A percentile compares a stretch with the other conserved stretches of the same genome.
phyloP scores from a whole-genome alignment of 2,888 invertebrate genomes.

The Laothoe populi region DNA sequence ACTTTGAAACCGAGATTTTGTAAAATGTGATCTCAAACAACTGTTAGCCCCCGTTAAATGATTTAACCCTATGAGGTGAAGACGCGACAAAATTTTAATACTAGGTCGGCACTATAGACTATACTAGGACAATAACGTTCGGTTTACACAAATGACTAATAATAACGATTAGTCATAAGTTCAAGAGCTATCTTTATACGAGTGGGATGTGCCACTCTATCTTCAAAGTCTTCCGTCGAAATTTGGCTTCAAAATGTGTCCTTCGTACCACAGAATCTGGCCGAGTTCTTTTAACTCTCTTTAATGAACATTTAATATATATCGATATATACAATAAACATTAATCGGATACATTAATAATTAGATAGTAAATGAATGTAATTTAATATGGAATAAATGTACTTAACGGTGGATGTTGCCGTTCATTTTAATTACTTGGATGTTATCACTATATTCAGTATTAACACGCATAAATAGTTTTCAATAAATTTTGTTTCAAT shows the following conservation, averaged over 20 bases:
- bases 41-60: constrained; percentile 12
- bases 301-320: constrained; percentile 47
- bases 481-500: constrained; percentile 66
- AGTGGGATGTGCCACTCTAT: constrained; percentile 45
- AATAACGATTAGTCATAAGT: constrained; percentile 41
- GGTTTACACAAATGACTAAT: constrained; percentile 59
- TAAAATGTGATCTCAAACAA: constrained; percentile 13
- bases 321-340: constrained; percentile 40
- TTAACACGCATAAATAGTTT: constrained; percentile 79
- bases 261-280: constrained; percentile 46
- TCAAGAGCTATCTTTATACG: constrained; percentile 44
- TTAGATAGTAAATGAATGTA: constrained; percentile 53
- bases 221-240: constrained; percentile 71
- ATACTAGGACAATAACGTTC: constrained; percentile 80
- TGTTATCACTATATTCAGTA: constrained; percentile 79
- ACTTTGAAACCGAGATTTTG: background rate
- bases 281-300: constrained; percentile 44
- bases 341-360: constrained; percentile 32
- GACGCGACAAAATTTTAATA: constrained; percentile 42
- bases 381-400: constrained; percentile 46
- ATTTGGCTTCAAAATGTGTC: constrained; percentile 61
- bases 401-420: constrained; percentile 57
- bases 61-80: constrained; percentile 13
- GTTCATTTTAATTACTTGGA: constrained; percentile 67
- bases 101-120: constrained; percentile 77